Conservation (phyloP, 92 coral and sea anemone genomes). For the Nematostella vectensis region DNA sequence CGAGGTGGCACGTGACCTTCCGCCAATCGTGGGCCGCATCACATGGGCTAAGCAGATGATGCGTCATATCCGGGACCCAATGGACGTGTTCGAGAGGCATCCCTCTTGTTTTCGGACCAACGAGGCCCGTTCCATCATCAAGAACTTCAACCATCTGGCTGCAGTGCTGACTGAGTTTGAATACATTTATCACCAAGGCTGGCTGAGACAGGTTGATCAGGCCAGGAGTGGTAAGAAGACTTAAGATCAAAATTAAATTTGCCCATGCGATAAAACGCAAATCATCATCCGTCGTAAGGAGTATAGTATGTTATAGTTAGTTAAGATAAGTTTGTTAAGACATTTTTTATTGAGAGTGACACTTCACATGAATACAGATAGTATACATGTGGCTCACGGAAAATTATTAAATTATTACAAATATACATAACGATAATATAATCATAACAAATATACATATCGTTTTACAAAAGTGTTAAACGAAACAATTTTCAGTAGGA, state of each 20-base stretch:
- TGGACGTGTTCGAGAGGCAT: slow-evolving; percentile 65
- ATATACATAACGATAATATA: no score
- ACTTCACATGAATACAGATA: no score
- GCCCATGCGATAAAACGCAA: no score
- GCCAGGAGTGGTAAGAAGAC: slow-evolving; percentile 56
- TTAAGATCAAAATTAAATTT: not conserved
- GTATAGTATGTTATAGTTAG: no score
- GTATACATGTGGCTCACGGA: no score
- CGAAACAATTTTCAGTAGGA: not conserved
- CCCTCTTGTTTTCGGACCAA: slow-evolving; percentile 55
- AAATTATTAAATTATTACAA: no score
- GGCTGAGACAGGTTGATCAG: slow-evolving; percentile 68
- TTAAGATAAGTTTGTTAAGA: no score
- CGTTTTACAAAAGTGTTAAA: no score
- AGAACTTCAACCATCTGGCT: slow-evolving; percentile 61
- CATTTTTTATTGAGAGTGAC: no score
- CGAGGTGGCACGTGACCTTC: slow-evolving; percentile 62
- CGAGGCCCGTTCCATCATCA: slow-evolving; percentile 55
- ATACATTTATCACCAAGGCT: slow-evolving; percentile 66
- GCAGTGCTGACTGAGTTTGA: slow-evolving; percentile 63
- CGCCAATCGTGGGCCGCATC: slow-evolving; percentile 83
- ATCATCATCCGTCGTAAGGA: no score
- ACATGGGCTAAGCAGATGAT: slow-evolving; percentile 73
- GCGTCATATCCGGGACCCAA: slow-evolving; percentile 79
- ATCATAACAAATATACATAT: not conserved